Base-by-base conservation (phyloP, 35 echinoderm and acorn worm genomes). In the Heliocidaris tuberculata region DNA sequence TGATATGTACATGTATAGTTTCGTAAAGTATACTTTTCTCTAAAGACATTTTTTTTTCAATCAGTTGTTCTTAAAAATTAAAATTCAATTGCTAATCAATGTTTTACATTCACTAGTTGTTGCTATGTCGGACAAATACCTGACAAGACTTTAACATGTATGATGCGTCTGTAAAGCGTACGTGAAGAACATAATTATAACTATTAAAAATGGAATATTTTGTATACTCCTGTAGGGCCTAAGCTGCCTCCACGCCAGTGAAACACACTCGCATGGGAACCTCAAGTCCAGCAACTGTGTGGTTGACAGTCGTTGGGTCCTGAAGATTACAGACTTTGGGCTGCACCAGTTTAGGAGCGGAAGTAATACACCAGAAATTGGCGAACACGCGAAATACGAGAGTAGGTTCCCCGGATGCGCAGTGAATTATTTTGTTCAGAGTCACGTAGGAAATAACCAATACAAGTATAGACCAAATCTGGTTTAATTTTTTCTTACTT, bases 231-330 rank as follows among this genome's bases (percentile, higher is more conserved):
- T 94, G 11, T 31, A 98, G 97, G 98, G 98, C n/a, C 96, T 99
- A 95, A 95, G 94, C 86, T 97, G 96, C 56, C 92, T 99, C 31
- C 98, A 99, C 42, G 86, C 88, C 17, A 96, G 96, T 71, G 96
- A 97, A 94, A 95, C 97, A 9, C 95, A 97, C 48, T 97, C 98
- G 15, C 98, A 99, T 90, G 98, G 98, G 12, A 96, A 97, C 88
- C 49, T 99, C 42, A 99, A 97, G 48, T 99, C 98, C 19, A 94
- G 95, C 21, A 99, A 99, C 93, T 99, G 96, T 87, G 94, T 99
- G 19, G 95, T 99, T 24, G 98, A 99, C 94, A 99, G 98, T 56
- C 94, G 98, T 86, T 99, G 98, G 98, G 96, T 99, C 1, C 92
- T 99, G 9, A 95, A 95, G 93, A 96, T 99, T 8, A 94, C 96